These are phyloP conservation scores for Peromyscus leucopus DNA, from an alignment of 2,113 vertebrate genomes.

Conservation along the genomic window DNA sequence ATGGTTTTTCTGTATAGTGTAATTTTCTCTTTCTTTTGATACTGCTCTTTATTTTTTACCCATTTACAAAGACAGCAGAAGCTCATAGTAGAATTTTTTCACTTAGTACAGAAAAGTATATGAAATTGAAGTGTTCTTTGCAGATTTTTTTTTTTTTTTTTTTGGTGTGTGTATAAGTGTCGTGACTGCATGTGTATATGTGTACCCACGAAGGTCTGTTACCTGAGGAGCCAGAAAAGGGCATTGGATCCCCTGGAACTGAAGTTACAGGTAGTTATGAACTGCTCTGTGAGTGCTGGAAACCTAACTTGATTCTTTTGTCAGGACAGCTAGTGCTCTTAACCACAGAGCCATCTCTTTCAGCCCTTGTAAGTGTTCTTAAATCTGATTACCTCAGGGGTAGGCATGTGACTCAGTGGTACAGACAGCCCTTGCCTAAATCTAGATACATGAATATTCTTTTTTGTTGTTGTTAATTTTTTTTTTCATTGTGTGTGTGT, in stretches of 20 bases:
- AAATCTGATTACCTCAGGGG: not conserved
- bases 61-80: constrained; percentile 2
- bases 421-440: not conserved
- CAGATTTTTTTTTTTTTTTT: too few relatives aligned
- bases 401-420: not conserved
- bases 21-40: not conserved
- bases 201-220: too few relatives aligned
- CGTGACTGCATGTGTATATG: not conserved
- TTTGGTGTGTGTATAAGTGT: not conserved
- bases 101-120: constrained; percentile 2
- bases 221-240: not conserved
- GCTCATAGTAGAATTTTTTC: constrained; percentile 8
- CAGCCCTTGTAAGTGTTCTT: not conserved
- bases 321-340: not conserved
- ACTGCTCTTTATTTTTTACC: not conserved
- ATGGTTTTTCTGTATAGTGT: not conserved
- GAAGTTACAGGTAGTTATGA: not conserved
- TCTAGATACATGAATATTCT: not conserved
- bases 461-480: not conserved
- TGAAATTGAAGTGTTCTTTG: not conserved
- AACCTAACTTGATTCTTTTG: not conserved
- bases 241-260: not conserved
- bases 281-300: not conserved
- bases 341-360: not conserved
- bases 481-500: not conserved